A percentile compares a stretch with the other conserved stretches of the same genome.
phyloP scores from a whole-genome alignment of 2,113 vertebrate genomes.

The Cryptotis parvus region DNA sequence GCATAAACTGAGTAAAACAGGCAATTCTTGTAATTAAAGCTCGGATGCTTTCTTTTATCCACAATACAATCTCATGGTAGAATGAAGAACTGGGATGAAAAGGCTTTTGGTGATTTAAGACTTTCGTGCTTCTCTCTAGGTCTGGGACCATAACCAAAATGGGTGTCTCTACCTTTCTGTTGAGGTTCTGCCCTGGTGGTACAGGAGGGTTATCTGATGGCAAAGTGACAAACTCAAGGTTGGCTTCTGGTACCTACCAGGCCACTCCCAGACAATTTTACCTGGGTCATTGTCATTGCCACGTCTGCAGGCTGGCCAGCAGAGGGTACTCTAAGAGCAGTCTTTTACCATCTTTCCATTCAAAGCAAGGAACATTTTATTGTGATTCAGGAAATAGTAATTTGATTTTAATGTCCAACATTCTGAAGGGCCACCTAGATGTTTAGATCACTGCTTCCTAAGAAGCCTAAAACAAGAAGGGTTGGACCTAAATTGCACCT shows the following conservation, averaged over 20 bases:
- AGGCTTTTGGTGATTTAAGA: not conserved
- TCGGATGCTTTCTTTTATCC: slow-evolving; percentile 18
- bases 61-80: slow-evolving; percentile 19
- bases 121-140: not conserved
- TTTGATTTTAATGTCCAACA: slow-evolving; percentile 4
- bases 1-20: slow-evolving; percentile 26
- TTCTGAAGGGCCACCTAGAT: not conserved
- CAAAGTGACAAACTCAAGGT: not conserved
- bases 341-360: slow-evolving; percentile 25
- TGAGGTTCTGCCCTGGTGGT: not conserved
- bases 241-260: not conserved
- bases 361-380: slow-evolving; percentile 4
- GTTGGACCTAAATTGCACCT: not conserved
- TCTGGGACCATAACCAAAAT: not conserved
- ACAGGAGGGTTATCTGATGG: not conserved
- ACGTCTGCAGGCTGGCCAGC: slow-evolving; percentile 67
- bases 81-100: slow-evolving; percentile 4
- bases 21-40: slow-evolving; percentile 61
- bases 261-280: slow-evolving; percentile 27
- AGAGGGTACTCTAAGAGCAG: slow-evolving; percentile 82
- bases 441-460: not conserved
- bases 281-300: not conserved
- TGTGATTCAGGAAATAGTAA: slow-evolving; percentile 8
- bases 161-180: not conserved
- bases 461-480: not conserved